Percentiles rank a stretch among this genome's conserved stretches.
Evolutionary conservation across 2,797 vertebrate species (phyloP).

Genomic region (Melanotaenia boesemani): DNA sequence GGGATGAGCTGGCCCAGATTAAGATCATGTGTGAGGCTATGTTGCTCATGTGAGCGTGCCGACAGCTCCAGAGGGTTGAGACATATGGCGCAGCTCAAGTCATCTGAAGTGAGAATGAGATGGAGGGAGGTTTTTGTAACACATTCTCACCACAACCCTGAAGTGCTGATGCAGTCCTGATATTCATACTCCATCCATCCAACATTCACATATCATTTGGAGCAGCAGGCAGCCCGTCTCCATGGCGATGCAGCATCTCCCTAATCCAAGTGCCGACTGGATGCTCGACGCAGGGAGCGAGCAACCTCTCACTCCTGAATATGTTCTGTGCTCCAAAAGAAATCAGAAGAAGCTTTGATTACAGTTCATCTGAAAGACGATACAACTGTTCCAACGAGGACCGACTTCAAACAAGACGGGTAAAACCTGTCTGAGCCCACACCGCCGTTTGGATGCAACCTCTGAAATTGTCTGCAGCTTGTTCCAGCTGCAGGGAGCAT

Average conservation of each 20-base stretch:
- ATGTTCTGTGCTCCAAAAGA: constrained; percentile 20
- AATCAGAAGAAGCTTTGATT: constrained; percentile 54
- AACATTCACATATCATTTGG: constrained; percentile 46
- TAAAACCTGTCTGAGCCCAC: constrained; percentile 18
- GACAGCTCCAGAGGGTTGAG: constrained; percentile 16
- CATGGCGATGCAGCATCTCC: constrained; percentile 62
- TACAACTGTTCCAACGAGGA: constrained; percentile 37
- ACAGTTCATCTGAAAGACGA: constrained; percentile 33
- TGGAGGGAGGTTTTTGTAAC: constrained; percentile 15
- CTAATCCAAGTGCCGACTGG: constrained; percentile 28
- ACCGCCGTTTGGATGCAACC: constrained; percentile 52
- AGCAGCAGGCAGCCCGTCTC: constrained; percentile 46
- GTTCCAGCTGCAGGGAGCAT: constrained; percentile 17
- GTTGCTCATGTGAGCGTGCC: constrained; percentile 4
- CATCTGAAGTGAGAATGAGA: constrained; percentile 5
- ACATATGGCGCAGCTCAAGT: constrained; percentile 32
- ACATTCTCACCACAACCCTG: constrained; percentile 13
- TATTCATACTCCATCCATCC: constrained; percentile 35
- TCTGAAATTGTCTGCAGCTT: constrained; percentile 44
- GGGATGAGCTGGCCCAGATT: constrained; percentile 25
- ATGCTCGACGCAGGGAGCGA: constrained; percentile 2
- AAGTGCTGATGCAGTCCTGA: constrained; percentile 29
- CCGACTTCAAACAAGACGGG: constrained; percentile 55
- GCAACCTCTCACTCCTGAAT: constrained; percentile 36
- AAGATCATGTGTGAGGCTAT: constrained; percentile 6